Evolutionary conservation across 2,113 vertebrate species (phyloP), one percentile per base, ranked within the genome.

Genomic region (Heterotilapia buettikoferi): DNA sequence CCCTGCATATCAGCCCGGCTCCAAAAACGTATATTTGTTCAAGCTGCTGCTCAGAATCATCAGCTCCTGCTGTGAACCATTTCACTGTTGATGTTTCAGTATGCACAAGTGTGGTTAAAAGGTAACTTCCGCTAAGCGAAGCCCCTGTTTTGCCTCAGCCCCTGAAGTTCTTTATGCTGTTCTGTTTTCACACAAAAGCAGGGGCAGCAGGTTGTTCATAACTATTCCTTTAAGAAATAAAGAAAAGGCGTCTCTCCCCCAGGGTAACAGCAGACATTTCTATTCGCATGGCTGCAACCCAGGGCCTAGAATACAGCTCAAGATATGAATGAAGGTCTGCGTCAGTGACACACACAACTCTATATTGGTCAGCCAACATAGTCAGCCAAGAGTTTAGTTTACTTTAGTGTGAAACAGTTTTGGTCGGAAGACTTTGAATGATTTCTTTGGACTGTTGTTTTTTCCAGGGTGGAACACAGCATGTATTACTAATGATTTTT

Each of bases 31-130:
- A 12, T 91, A 91, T 94, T 92, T 90, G 91, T 90, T 79, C 86
- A 83, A 36, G 56, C 88, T 85, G 76, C 84, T 88, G 82, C 84
- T 76, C 24, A 50, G 84, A 90, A 86, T 88, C 80, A 90, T 83
- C 57, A 86, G 68, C 24, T 45, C 88, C 86, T 57, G 84, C 92
- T 92, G 93, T 59, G 88, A 90, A 90, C 56, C 7, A 36, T 90
- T 90, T 81, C 40, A 31, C 36, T 88, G 84, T 73, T 92, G 87
- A 93, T 89, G 84, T 93, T 92, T 91, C 82, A 91, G 43, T 81
- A 86, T 57, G 86, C 80, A 78, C 45, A 76, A 86, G 89, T 94
- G 93, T 56, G 92, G 81, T 89, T 86, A 85, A 90, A 93, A 71
- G 84, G 82, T 81, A 87, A 86, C 84, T 87, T 89, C 19, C 7